Base-by-base conservation (phyloP, 2,797 vertebrate genomes). In the Hyperoplus immaculatus region DNA sequence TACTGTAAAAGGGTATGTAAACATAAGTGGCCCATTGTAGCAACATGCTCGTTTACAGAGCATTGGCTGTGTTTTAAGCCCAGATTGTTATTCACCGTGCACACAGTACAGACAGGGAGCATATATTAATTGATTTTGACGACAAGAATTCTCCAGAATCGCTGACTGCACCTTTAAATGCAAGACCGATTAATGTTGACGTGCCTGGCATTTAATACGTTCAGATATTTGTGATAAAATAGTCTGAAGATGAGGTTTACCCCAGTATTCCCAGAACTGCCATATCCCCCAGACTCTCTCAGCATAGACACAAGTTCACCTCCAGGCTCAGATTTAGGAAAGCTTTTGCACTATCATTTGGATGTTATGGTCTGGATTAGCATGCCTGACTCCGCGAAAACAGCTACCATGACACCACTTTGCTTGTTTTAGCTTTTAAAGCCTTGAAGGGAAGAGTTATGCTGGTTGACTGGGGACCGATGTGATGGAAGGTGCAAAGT, bases 401-500 rank as follows among this genome's bases (percentile, higher is more conserved):
- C 36, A 16, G 4, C 42, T 16, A 53, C 46, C 4, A 8, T n/a
- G n/a, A 49, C 45, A 36, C 21, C 6, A 53, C 18, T 38, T 38
- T 54, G 21, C 29, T 12, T 16, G 7, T 70, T 60, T 29, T 9
- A 43, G 29, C 39, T 60, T 51, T 46, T 54, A 38, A 46, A 38
- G 49, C 41, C 58, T 46, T 16, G 4, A 38, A 41, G 16, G 29
- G 47, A 29, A 29, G 29, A 21, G 60, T 11, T 29, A 16, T 41
- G 46, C 16, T 16, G 45, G 39, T 1, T 5, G 58, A 57, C 51
- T 18, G 7, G 60, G 38, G 60, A 51, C 6, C 0, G 11, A 10
- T 56, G 43, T 50, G 55, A 82, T 38, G 6, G 21, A 51, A 63
- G 59, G 42, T 14, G 64, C 49, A 72, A 70, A 10, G 66, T 14